Evolutionary conservation across 2,113 vertebrate species (phyloP).

Genomic region (mouse (Mus musculus)): GRCm39 chr12:105527501-105528000

Average conservation of each 20-base stretch:
- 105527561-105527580: background rate
- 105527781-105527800: too few relatives aligned
- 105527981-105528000: background rate
- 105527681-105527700: background rate
- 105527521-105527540: background rate
- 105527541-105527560: background rate
- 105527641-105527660: background rate
- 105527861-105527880: background rate
- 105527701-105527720: too few relatives aligned
- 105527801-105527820: too few relatives aligned
- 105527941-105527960: background rate
- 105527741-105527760: too few relatives aligned
- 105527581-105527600: background rate
- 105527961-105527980: background rate
- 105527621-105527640: fast-evolving
- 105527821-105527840: fast-evolving
- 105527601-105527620: too few relatives aligned
- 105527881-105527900: background rate
- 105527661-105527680: background rate
- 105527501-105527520: background rate
- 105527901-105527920: background rate
- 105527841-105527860: background rate
- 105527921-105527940: background rate
- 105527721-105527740: too few relatives aligned
- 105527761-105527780: too few relatives aligned